phyloP scores from a whole-genome alignment of 2,797 vertebrate species.

The Coluber constrictor region DNA sequence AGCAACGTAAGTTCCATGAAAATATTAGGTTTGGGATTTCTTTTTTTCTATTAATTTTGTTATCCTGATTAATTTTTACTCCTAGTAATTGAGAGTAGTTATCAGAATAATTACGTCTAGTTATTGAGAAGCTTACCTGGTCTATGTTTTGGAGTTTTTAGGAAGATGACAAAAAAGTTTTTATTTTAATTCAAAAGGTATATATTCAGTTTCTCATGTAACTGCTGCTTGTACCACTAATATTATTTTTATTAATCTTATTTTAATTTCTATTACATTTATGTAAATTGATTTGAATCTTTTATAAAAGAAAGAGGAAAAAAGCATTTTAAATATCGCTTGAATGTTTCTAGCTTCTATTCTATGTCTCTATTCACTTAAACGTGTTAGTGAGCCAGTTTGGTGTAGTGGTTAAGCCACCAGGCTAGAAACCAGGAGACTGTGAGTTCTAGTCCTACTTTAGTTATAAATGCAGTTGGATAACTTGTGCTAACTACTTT shows the following conservation, averaged over 20 bases:
- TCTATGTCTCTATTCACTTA: neutral
- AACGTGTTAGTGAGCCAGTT: neutral
- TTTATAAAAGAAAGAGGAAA: neutral
- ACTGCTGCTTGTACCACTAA: neutral
- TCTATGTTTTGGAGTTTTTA: neutral
- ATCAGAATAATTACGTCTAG: neutral
- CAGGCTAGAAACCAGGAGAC: neutral
- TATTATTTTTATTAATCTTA: neutral
- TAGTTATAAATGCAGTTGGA: neutral
- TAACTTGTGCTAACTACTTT: neutral
- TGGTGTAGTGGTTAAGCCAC: neutral
- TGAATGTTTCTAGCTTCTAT: slow-evolving; percentile 26
- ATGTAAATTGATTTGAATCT: neutral
- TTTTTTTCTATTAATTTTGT: neutral
- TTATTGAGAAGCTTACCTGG: neutral
- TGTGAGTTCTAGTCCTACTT: neutral
- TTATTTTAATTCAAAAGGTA: neutral
- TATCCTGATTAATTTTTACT: neutral
- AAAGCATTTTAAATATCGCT: neutral
- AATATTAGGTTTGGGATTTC: neutral
- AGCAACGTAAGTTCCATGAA: neutral
- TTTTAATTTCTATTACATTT: neutral
- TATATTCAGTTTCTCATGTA: neutral
- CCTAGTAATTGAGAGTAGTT: neutral
- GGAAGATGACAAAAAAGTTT: neutral